Percentiles rank a stretch among this genome's conserved stretches.
Conservation (phyloP, 2,113 vertebrate genomes). For the Atractosteus spatula region DNA sequence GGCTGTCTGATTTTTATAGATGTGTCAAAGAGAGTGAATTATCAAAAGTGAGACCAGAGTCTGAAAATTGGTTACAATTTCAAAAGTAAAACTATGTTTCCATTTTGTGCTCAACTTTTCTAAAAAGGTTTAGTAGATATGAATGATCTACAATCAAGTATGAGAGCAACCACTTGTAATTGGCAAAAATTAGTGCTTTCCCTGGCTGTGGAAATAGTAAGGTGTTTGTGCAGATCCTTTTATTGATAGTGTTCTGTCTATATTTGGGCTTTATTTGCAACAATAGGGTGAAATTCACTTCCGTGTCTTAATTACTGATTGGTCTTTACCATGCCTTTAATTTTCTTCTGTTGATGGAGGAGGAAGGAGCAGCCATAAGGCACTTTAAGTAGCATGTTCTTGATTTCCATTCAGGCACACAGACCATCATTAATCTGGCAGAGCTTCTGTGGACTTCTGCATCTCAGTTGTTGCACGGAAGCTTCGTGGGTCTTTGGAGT, state of each 20-base stretch:
- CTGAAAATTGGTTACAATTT: too few species aligned
- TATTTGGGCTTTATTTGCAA: constrained; percentile 9
- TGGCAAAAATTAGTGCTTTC: too few species aligned
- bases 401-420: neutral
- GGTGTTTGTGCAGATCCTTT: neutral
- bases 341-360: constrained; percentile 13
- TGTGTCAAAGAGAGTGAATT: too few species aligned
- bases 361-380: neutral
- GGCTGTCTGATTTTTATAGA: too few species aligned
- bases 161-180: too few species aligned
- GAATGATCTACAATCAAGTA: too few species aligned
- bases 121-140: too few species aligned
- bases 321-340: neutral
- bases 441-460: neutral
- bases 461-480: too few species aligned
- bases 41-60: too few species aligned
- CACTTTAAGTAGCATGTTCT: neutral
- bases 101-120: too few species aligned
- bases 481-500: too few species aligned
- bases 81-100: too few species aligned
- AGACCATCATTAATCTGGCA: neutral
- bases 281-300: neutral
- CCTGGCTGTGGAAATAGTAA: neutral
- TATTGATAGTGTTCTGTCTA: neutral
- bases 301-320: constrained; percentile 1